Evolutionary conservation across 2,797 vertebrate genomes (phyloP).

Genomic region (Mareca strepera): DNA sequence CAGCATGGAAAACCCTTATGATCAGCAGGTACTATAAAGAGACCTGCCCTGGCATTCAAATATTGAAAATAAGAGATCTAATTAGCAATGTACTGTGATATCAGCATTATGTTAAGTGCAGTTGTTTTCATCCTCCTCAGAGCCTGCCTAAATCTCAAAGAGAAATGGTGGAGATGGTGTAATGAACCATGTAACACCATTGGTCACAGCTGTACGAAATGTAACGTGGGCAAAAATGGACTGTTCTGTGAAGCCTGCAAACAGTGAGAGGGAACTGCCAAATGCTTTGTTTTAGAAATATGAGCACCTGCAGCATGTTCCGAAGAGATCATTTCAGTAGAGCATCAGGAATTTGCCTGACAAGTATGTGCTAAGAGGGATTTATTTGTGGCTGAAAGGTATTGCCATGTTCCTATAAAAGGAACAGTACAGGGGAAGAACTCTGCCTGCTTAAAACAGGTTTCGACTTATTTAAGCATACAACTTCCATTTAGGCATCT

Average conservation of each 20-base stretch:
- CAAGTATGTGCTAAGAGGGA: not conserved
- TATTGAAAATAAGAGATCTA: not conserved
- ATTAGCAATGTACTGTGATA: not conserved
- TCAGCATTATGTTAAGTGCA: not conserved
- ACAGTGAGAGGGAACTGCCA: not conserved
- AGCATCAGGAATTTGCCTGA: not conserved
- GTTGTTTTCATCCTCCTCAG: constrained; percentile 5
- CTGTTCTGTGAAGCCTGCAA: not conserved
- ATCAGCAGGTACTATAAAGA: not conserved
- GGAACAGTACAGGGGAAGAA: not conserved
- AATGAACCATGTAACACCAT: not conserved
- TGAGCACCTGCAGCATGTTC: not conserved
- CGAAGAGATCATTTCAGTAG: not conserved
- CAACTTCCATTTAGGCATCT: not conserved
- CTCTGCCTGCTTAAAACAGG: not conserved
- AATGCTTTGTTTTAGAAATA: not conserved
- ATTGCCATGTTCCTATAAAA: not conserved
- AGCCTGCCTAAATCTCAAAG: not conserved
- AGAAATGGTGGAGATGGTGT: not conserved
- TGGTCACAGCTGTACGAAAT: not conserved
- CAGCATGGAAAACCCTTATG: not conserved
- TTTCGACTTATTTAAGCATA: not conserved
- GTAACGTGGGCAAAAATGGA: not conserved
- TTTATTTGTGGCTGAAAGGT: not conserved
- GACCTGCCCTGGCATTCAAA: not conserved